Evolutionary conservation across 2,888 invertebrate species (phyloP), one percentile per base, ranked within the genome.

Genomic region (Kuschelorhynchus macadamiae): DNA sequence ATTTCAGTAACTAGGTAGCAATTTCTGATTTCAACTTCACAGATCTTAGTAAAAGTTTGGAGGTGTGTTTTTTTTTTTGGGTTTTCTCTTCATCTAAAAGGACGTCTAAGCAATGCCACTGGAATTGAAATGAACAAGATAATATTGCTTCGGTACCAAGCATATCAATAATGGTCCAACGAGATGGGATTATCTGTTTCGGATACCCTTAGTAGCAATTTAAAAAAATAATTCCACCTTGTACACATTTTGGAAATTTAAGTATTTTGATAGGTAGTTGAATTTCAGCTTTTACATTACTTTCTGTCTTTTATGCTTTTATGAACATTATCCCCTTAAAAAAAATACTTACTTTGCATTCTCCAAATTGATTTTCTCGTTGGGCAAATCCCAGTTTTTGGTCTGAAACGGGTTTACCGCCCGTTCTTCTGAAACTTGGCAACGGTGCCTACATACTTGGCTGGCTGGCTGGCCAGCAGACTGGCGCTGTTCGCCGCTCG

Each of bases 401-500:
- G 25, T 3, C 7, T 7, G 20, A 61, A 68, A 68, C 68, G 52
- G 52, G 68, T 68, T 68, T 60, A 46, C 53, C 18, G 57, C 52
- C 11, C 39, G 30, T 49, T 56, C 66, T 50, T 60, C 47, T 52
- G 20, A 53, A 39, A 68, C 46, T 18, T 64, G 68, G 64, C 68
- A 68, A 68, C 68, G 30, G 30, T 25, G 68, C 42, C 47, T 44
- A 57, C 63, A 53, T 68, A 64, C 62, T 62, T 59, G 59, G 36
- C 59, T 59, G 59, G 67, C 52, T 60, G 67, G 55, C 55, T n/a
- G 55, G 36, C 46, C 49, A 55, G 59, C 67, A 62, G 57, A 67
- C 57, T 63, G 68, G 65, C 63, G 60, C 64, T 62, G 49, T 33
- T 55, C 18, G 18, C 41, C 52, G n/a, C n/a, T n/a, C n/a, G n/a